Evolutionary conservation across 1,140 invertebrate genomes (phyloP).

Genomic region (Bombus waltoni): DNA sequence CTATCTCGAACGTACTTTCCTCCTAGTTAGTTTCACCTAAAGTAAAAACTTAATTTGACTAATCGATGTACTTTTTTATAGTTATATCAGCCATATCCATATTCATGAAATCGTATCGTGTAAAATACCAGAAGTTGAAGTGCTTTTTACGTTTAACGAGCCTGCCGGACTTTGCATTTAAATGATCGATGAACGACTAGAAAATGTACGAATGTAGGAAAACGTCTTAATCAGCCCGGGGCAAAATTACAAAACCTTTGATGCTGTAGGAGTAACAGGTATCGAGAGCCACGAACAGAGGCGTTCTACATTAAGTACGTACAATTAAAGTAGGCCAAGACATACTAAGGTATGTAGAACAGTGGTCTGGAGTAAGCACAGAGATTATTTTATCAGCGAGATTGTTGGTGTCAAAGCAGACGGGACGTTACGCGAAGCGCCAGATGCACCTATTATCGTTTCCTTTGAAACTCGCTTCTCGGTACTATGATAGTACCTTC

Average conservation of each 20-base stretch:
- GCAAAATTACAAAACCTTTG: slow-evolving; percentile 6
- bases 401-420: no score
- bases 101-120: no score
- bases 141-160: no score
- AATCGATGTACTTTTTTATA: no score
- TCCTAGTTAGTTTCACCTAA: no score
- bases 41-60: no score
- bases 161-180: no score
- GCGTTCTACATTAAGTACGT: slow-evolving; percentile 5
- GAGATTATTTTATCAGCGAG: slow-evolving; percentile 5
- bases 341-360: slow-evolving; percentile 18
- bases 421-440: background rate
- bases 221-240: background rate
- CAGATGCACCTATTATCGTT: background rate
- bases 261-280: slow-evolving; percentile 23
- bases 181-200: background rate
- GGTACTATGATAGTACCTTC: no score
- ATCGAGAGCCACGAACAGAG: slow-evolving; percentile 8
- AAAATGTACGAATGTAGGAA: background rate
- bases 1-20: background rate
- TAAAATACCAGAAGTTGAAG: no score
- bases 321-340: slow-evolving; percentile 22
- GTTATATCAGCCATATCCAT: no score
- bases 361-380: slow-evolving; percentile 9
- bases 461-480: background rate